Base-by-base conservation (phyloP, 2,113 vertebrate genomes). In the Seriola aureovittata region DNA sequence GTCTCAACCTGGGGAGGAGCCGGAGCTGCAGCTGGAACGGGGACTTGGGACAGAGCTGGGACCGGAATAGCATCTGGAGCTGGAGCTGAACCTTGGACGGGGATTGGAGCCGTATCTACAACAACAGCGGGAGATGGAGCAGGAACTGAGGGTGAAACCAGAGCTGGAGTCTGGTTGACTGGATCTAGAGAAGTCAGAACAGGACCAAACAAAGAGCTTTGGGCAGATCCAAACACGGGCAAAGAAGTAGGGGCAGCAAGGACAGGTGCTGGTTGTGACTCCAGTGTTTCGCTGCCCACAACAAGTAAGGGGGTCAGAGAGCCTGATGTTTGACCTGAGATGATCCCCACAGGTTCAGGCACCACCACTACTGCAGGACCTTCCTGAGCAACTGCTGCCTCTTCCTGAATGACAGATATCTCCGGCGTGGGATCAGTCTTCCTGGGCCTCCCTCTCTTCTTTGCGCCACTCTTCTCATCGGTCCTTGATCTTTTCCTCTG, bases 401-500 rank as follows among this genome's bases (percentile, higher is more conserved):
- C 87, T 4, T 89, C 91, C 71, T 72, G 87, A 40, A 65, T 8
- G 23, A 55, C 62, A 40, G 82, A 59, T 44, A 79, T 46, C 71
- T 88, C 84, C 0, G 34, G 17, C 0, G 9, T 34, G 29, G 72
- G 16, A 4, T 88, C 88, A 4, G n/a, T 77, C 85, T 95, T 96
- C 79, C 85, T 92, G 23, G 95, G 94, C 32, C 95, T 90, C 19
- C 95, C 95, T 82, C 92, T 90, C 75, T 71, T 94, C 70, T 91
- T 93, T 0, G 86, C 23, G 58, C 92, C 75, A 3, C 87, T 89
- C 67, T 82, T 93, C 71, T 74, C 75, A 13, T 87, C 91, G 17
- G 76, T 72, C 52, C 88, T 90, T 4, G 38, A 70, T 85, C 90
- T 93, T 78, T 95, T 95, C 72, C 70, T 86, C 69, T 78, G 90